Evolutionary conservation across 1,140 invertebrate genomes (phyloP).

Genomic region (Mercenaria mercenaria): DNA sequence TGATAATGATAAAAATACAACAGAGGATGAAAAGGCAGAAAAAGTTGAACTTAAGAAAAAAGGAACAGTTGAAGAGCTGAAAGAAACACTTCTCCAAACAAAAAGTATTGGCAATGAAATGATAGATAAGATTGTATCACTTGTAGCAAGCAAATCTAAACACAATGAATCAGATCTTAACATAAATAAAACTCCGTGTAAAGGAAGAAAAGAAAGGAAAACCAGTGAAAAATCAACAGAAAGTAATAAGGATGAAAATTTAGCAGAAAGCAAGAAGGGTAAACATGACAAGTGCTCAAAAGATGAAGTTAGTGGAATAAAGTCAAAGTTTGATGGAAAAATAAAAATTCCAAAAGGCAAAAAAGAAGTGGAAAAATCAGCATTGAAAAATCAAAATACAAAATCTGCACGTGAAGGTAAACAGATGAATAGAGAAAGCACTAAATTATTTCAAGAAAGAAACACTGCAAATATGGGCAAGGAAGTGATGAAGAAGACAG

Average conservation of each 20-base stretch:
- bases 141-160: neutral
- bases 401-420: no score
- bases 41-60: neutral
- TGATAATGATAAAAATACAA: neutral
- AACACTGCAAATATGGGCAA: no score
- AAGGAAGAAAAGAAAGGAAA: neutral
- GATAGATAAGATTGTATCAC: neutral
- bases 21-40: neutral
- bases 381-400: neutral
- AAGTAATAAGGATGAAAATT: no score
- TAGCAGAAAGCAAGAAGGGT: no score
- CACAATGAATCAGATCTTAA: neutral
- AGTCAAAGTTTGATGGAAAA: no score
- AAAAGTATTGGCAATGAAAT: neutral
- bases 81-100: neutral
- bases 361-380: neutral
- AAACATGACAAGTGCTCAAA: no score
- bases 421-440: no score
- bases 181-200: neutral
- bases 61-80: neutral
- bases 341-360: no score
- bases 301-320: no score
- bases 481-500: no score
- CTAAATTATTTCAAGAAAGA: no score
- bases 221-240: neutral